Percentiles rank a stretch among this genome's conserved stretches.
phyloP scores from a whole-genome alignment of 2,797 vertebrate genomes.

The Anguilla anguilla region DNA sequence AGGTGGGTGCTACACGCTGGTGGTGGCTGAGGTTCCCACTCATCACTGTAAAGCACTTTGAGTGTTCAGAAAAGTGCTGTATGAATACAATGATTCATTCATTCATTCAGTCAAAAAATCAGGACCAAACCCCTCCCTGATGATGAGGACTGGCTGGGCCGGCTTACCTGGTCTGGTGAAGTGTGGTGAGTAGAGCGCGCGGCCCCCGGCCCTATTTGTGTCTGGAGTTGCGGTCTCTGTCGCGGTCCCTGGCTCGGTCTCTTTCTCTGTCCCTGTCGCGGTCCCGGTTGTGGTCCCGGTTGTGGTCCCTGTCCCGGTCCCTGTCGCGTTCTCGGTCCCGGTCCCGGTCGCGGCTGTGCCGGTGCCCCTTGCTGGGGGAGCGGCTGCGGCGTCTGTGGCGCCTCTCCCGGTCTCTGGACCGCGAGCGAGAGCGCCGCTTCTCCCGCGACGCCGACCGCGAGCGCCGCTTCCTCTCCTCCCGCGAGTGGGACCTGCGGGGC shows the following conservation, averaged over 20 bases:
- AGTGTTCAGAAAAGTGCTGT: no score
- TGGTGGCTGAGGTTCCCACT: no score
- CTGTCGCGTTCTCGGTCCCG: conserved; percentile 61
- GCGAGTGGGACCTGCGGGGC: conserved; percentile 80
- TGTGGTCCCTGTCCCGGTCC: background rate
- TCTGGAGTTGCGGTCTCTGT: conserved; percentile 76
- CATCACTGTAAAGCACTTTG: no score
- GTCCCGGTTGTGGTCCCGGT: conserved; percentile 64
- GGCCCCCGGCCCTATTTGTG: conserved; percentile 78
- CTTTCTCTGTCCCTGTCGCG: background rate
- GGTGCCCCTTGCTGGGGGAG: conserved; percentile 84
- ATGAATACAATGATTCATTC: no score
- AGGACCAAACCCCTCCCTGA: background rate
- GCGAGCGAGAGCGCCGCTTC: conserved; percentile 64
- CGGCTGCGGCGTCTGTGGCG: conserved; percentile 81
- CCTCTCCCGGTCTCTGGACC: conserved; percentile 69
- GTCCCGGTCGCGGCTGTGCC: conserved; percentile 66
- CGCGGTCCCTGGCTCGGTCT: background rate
- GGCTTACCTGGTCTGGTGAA: background rate
- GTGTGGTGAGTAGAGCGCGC: background rate
- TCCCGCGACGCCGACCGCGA: background rate
- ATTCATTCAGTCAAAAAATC: background rate
- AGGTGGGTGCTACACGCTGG: no score
- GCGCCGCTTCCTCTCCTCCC: conserved; percentile 78
- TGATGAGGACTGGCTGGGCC: background rate